phyloP scores from a whole-genome alignment of 2,888 invertebrate genomes.

The Pterobdella sp. region DNA sequence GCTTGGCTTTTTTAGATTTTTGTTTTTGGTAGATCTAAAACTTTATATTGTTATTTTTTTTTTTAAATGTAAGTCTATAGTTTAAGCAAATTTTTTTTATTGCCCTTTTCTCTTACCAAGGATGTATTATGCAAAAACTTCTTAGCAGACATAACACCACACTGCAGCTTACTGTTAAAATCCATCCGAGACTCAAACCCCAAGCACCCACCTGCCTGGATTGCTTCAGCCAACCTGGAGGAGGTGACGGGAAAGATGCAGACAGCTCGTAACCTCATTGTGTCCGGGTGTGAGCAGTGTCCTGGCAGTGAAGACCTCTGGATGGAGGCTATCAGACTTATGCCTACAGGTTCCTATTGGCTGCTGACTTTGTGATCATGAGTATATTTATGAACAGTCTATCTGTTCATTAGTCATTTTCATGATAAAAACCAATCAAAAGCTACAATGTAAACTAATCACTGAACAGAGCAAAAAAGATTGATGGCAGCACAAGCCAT shows the following conservation, averaged over 20 bases:
- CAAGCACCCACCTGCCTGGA: conserved; percentile 98
- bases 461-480: conserved; percentile 68
- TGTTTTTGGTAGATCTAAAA: not conserved
- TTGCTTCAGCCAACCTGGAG: conserved; percentile 92
- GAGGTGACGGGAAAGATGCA: conserved; percentile 95
- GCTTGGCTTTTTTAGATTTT: not conserved
- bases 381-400: conserved; percentile 48
- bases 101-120: not conserved
- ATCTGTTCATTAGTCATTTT: not conserved
- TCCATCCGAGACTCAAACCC: conserved; percentile 94
- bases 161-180: conserved; percentile 67
- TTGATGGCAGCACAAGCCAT: conserved; percentile 95
- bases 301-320: conserved; percentile 93
- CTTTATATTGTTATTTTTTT: not conserved
- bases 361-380: not conserved
- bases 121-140: not conserved
- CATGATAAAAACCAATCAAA: not conserved
- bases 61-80: not conserved
- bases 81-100: not conserved
- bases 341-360: conserved; percentile 40
- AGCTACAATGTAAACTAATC: not conserved
- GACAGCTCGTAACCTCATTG: conserved; percentile 85
- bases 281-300: conserved; percentile 92
- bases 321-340: conserved; percentile 81
- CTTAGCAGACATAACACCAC: not conserved